Evolutionary conservation across 2,797 vertebrate species (phyloP).

Genomic region (Potorous gilbertii): DNA sequence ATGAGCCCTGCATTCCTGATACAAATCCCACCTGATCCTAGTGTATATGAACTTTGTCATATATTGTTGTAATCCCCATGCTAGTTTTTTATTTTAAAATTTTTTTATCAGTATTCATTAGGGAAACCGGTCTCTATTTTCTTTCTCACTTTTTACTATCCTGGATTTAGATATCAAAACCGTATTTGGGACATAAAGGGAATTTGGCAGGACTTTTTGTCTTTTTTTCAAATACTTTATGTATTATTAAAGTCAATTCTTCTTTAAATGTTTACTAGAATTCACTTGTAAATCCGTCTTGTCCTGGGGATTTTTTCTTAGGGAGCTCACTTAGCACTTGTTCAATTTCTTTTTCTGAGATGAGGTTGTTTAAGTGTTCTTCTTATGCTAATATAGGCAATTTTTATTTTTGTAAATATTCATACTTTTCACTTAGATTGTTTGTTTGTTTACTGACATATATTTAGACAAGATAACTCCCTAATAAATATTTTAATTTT

Average conservation of each 20-base stretch:
- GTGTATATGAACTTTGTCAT: not conserved
- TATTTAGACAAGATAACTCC: not conserved
- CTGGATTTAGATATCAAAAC: not conserved
- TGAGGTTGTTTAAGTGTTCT: not conserved
- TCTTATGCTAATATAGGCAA: not conserved
- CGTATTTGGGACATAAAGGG: not conserved
- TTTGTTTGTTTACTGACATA: not conserved
- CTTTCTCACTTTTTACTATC: not conserved
- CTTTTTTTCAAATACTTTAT: not conserved
- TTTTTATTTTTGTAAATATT: not conserved
- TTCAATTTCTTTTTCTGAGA: not conserved
- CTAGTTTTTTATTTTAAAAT: not conserved
- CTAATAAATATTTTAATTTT: not conserved
- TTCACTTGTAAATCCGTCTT: not conserved
- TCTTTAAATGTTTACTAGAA: not conserved
- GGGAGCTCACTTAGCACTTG: not conserved
- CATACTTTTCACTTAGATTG: too few relatives aligned
- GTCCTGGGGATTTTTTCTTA: not conserved
- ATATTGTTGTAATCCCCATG: not conserved
- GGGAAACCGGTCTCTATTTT: not conserved
- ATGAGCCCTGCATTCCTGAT: not conserved
- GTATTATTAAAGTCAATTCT: not conserved
- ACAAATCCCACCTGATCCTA: not conserved
- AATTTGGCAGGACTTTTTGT: not conserved
- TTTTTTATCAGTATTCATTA: not conserved